A percentile compares a stretch with the other conserved stretches of the same genome.
Evolutionary conservation across 2,888 invertebrate genomes (phyloP).

Genomic region (Dermolepida albohirtum): DNA sequence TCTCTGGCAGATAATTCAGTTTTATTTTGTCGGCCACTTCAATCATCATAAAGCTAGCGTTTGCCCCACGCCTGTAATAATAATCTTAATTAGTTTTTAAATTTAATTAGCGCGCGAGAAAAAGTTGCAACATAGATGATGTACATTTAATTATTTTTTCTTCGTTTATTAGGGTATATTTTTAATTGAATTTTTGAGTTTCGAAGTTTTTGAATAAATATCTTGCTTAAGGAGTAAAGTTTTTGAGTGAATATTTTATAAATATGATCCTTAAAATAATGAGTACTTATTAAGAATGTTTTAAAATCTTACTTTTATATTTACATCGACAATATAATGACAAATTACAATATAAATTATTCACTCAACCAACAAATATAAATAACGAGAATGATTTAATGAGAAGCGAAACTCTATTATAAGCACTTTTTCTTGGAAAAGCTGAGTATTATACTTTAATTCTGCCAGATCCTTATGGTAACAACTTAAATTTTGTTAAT

Average conservation of each 20-base stretch:
- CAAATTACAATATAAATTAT: too few species aligned
- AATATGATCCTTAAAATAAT: neutral
- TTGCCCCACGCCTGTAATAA: conserved; percentile 40
- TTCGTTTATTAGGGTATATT: conserved; percentile 17
- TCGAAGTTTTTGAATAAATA: too few species aligned
- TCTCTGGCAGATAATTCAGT: conserved; percentile 52
- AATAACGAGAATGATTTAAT: too few species aligned
- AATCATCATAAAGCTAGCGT: conserved; percentile 51
- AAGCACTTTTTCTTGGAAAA: too few species aligned
- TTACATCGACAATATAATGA: too few species aligned
- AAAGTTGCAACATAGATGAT: conserved; percentile 30
- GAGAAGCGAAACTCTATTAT: too few species aligned
- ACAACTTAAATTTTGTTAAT: too few species aligned
- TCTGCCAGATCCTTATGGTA: too few species aligned
- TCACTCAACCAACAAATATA: too few species aligned
- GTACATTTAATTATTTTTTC: conserved; percentile 28
- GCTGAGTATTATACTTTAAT: too few species aligned
- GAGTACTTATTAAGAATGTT: too few species aligned
- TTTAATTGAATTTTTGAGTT: neutral
- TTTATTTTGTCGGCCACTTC: conserved; percentile 53
- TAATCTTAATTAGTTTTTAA: conserved; percentile 44
- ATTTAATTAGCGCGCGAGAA: conserved; percentile 38
- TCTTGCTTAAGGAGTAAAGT: conserved; percentile 4
- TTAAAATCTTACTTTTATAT: too few species aligned
- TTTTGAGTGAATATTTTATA: neutral